These are phyloP conservation scores for Triplophysa rosa DNA, from an alignment of 2,113 vertebrate genomes.

Conservation along the genomic window DNA sequence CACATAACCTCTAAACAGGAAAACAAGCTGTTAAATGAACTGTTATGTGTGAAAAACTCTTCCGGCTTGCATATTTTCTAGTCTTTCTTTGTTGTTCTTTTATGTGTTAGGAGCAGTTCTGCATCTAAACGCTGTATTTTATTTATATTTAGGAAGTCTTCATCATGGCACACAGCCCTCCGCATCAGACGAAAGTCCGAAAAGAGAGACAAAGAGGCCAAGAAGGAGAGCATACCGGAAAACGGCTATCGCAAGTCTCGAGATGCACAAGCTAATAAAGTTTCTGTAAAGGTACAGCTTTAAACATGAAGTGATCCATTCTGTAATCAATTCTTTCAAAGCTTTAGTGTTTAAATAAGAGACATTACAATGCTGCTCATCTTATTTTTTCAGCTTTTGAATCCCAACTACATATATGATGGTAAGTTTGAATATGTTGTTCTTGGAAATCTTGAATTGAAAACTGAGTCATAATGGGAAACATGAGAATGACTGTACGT, in stretches of 20 bases:
- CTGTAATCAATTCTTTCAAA: not conserved
- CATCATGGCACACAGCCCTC: conserved; percentile 97
- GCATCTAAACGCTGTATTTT: not conserved
- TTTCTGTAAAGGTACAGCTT: conserved; percentile 90
- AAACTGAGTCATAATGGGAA: not conserved
- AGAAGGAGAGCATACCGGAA: conserved; percentile 82
- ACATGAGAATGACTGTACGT: not conserved
- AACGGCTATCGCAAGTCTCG: conserved; percentile 94
- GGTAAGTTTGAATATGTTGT: conserved; percentile 75
- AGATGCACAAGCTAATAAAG: conserved; percentile 89
- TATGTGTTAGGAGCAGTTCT: not conserved
- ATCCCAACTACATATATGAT: conserved; percentile 97
- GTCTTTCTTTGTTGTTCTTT: too few relatives aligned
- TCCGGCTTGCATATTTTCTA: too few relatives aligned
- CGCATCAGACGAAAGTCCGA: conserved; percentile 97
- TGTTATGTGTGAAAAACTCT: not conserved
- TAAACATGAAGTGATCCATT: not conserved
- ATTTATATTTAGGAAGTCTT: conserved; percentile 82
- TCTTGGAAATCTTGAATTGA: not conserved
- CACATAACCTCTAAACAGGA: too few relatives aligned
- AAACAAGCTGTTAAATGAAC: not conserved
- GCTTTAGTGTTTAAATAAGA: not conserved
- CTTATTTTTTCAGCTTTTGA: conserved; percentile 86
- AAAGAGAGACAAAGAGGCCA: conserved; percentile 87
- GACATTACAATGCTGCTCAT: not conserved